Percentiles rank a stretch among this genome's conserved stretches.
phyloP scores from a whole-genome alignment of 2,888 invertebrate genomes.

The Arge pagana region DNA sequence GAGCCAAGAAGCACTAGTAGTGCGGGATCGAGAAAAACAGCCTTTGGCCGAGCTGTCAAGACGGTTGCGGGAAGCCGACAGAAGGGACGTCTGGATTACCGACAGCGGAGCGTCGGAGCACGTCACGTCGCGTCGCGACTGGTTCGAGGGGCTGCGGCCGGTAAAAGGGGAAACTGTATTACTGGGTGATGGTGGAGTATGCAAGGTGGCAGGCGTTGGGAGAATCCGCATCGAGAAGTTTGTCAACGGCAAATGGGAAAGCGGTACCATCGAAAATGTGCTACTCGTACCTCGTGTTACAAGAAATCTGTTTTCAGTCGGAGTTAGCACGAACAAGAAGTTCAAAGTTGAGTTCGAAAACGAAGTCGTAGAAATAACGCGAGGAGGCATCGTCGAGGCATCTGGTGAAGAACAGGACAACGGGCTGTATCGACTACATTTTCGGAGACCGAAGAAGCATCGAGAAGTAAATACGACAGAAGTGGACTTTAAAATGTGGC shows the following conservation, averaged over 20 bases:
- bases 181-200: conserved; percentile 30
- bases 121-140: conserved; percentile 31
- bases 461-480: conserved; percentile 28
- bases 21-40: background rate
- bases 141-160: conserved; percentile 27
- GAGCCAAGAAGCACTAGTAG: background rate
- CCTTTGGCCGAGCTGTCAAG: conserved; percentile 20
- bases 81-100: conserved; percentile 30
- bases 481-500: conserved; percentile 26
- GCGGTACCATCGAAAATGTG: conserved; percentile 33
- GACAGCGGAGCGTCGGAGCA: conserved; percentile 37
- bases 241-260: conserved; percentile 36
- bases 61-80: conserved; percentile 11
- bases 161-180: conserved; percentile 17
- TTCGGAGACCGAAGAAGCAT: conserved; percentile 25
- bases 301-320: conserved; percentile 49
- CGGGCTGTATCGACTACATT: conserved; percentile 35
- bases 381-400: conserved; percentile 25
- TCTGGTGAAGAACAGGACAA: conserved; percentile 30
- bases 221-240: conserved; percentile 33
- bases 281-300: conserved; percentile 44
- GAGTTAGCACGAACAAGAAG: conserved; percentile 37
- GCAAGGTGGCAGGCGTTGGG: conserved; percentile 36
- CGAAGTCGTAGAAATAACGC: conserved; percentile 28
- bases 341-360: conserved; percentile 33